These are phyloP conservation scores for Oreohelix idahoensis DNA, from an alignment of 1,140 invertebrate genomes.

Conservation along the genomic window DNA sequence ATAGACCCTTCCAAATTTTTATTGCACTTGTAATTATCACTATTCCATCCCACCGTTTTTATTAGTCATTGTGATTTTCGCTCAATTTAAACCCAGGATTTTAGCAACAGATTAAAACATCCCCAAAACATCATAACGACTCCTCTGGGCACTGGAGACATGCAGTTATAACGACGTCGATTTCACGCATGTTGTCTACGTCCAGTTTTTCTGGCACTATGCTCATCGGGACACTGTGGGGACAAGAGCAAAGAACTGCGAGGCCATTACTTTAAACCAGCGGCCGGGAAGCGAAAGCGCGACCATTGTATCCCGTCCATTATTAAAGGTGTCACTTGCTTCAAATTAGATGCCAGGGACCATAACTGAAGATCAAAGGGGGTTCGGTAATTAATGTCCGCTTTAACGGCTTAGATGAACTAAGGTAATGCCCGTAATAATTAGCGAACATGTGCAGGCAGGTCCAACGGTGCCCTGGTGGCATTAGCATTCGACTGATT, in stretches of 20 bases:
- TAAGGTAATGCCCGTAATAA: neutral
- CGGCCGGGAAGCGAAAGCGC: neutral
- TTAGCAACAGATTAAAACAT: neutral
- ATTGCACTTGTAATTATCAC: too few species aligned
- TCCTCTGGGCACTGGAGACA: neutral
- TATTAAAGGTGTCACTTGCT: neutral
- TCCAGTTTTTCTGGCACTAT: too few species aligned
- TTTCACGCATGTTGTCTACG: too few species aligned
- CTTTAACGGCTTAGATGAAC: neutral
- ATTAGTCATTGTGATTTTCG: too few species aligned
- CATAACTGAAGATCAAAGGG: neutral
- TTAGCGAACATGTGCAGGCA: conserved; percentile 1
- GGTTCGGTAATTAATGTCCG: neutral
- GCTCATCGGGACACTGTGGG: neutral
- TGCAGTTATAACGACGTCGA: neutral
- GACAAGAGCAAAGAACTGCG: neutral
- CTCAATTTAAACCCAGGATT: too few species aligned
- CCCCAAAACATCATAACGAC: neutral
- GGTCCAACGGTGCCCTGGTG: neutral
- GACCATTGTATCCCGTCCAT: neutral
- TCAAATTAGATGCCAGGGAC: neutral
- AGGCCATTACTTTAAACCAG: neutral
- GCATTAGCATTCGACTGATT: neutral
- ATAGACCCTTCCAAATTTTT: too few species aligned
- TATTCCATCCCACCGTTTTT: too few species aligned